These are phyloP conservation scores for Linepithema humile DNA, from an alignment of 1,140 invertebrate genomes.

Conservation along the genomic window DNA sequence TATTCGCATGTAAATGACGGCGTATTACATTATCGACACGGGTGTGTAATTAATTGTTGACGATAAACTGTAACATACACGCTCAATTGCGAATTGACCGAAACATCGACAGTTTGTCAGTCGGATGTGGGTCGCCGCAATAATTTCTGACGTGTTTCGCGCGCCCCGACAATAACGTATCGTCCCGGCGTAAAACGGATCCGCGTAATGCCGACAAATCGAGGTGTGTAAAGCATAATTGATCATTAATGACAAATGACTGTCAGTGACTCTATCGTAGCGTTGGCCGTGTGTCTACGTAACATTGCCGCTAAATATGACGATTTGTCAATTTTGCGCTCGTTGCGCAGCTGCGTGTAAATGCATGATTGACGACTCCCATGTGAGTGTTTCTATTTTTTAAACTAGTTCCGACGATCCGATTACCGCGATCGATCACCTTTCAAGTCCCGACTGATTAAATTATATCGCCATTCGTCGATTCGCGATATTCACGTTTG, in stretches of 20 bases:
- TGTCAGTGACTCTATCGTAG: constrained; percentile 62
- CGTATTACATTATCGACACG: constrained; percentile 26
- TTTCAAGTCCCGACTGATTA: not conserved
- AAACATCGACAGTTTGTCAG: constrained; percentile 66
- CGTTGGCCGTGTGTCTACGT: not conserved
- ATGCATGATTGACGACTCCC: not conserved
- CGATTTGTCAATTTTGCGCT: constrained; percentile 52
- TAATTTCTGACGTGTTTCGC: constrained; percentile 71
- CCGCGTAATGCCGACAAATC: constrained; percentile 66
- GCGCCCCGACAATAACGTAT: constrained; percentile 59
- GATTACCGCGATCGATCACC: not conserved
- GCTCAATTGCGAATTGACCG: constrained; percentile 54
- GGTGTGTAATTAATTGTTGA: constrained; percentile 51
- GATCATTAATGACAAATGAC: constrained; percentile 67
- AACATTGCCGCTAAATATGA: constrained; percentile 15
- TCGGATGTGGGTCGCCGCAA: constrained; percentile 61
- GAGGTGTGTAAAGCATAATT: constrained; percentile 63
- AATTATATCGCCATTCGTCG: not conserved
- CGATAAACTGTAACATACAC: constrained; percentile 51
- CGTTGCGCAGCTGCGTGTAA: not conserved
- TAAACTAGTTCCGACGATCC: not conserved
- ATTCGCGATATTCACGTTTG: not conserved
- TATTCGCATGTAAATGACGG: not conserved
- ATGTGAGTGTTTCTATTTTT: not conserved
- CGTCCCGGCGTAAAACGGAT: constrained; percentile 62